phyloP scores from a whole-genome alignment of 2,888 invertebrate species.

The Mythimna vitellina region DNA sequence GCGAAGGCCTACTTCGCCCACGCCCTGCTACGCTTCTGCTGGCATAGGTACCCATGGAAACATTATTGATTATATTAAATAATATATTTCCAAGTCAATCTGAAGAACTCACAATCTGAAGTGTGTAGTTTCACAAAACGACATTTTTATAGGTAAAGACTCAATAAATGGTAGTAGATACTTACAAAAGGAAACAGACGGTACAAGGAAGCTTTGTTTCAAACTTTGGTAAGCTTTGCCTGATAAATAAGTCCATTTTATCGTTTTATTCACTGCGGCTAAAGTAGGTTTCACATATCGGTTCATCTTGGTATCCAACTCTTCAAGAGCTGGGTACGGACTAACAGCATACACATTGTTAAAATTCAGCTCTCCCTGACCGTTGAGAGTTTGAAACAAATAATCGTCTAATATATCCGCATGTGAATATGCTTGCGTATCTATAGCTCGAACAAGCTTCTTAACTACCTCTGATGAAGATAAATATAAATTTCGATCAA shows the following conservation, averaged over 20 bases:
- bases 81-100: too few relatives aligned
- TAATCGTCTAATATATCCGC: constrained; percentile 71
- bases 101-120: too few relatives aligned
- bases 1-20: too few relatives aligned
- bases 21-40: too few relatives aligned
- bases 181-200: constrained; percentile 84
- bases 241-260: constrained; percentile 78
- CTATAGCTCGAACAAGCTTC: constrained; percentile 74
- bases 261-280: constrained; percentile 78
- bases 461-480: constrained; percentile 70
- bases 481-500: constrained; percentile 77
- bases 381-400: constrained; percentile 72
- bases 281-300: constrained; percentile 81
- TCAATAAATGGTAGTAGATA: constrained; percentile 38
- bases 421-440: constrained; percentile 69
- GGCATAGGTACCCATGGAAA: too few relatives aligned
- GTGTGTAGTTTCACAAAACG: too few relatives aligned
- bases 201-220: constrained; percentile 77
- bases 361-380: constrained; percentile 77
- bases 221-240: constrained; percentile 75
- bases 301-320: constrained; percentile 76
- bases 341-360: constrained; percentile 80
- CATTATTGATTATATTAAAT: too few relatives aligned
- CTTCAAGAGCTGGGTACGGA: constrained; percentile 75
- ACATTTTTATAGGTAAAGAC: too few relatives aligned